These are phyloP conservation scores for Cynaeus angustus DNA, from an alignment of 2,888 invertebrate genomes.

Conservation along the genomic window DNA sequence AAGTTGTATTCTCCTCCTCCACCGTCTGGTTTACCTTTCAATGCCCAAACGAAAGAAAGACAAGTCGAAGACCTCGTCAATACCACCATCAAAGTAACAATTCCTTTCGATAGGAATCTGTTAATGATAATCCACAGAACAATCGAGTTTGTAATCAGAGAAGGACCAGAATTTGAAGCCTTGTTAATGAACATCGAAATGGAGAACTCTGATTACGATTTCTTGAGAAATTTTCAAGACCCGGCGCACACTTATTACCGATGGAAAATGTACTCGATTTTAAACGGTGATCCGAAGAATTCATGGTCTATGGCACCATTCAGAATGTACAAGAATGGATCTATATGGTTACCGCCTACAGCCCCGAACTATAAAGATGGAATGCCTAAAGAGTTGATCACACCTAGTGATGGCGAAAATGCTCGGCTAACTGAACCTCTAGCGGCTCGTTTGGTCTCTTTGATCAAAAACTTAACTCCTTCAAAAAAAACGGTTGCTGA, in stretches of 20 bases:
- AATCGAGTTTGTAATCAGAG: constrained; percentile 98
- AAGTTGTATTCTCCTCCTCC: constrained; percentile 88
- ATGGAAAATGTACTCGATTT: constrained; percentile 96
- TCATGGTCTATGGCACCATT: constrained; percentile 93
- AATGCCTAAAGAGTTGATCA: constrained; percentile 93
- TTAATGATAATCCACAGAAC: constrained; percentile 95
- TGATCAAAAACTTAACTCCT: constrained; percentile 87
- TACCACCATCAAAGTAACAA: constrained; percentile 78
- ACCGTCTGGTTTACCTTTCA: constrained; percentile 95
- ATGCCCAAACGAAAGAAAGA: constrained; percentile 86
- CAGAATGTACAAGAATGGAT: constrained; percentile 95
- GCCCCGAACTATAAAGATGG: constrained; percentile 94
- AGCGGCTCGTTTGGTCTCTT: constrained; percentile 89
- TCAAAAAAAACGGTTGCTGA: constrained; percentile 87
- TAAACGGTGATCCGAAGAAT: constrained; percentile 93
- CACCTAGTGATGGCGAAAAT: constrained; percentile 78
- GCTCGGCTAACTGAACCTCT: constrained; percentile 84
- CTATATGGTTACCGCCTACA: constrained; percentile 96
- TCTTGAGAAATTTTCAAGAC: constrained; percentile 90
- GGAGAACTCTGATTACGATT: constrained; percentile 95
- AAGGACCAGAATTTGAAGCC: constrained; percentile 99
- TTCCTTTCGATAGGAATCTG: constrained; percentile 79
- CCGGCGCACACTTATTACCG: constrained; percentile 68
- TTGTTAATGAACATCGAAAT: constrained; percentile 98
- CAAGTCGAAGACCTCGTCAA: constrained; percentile 46